Evolutionary conservation across 2,797 vertebrate species (phyloP).

Genomic region (Sciurus carolinensis): DNA sequence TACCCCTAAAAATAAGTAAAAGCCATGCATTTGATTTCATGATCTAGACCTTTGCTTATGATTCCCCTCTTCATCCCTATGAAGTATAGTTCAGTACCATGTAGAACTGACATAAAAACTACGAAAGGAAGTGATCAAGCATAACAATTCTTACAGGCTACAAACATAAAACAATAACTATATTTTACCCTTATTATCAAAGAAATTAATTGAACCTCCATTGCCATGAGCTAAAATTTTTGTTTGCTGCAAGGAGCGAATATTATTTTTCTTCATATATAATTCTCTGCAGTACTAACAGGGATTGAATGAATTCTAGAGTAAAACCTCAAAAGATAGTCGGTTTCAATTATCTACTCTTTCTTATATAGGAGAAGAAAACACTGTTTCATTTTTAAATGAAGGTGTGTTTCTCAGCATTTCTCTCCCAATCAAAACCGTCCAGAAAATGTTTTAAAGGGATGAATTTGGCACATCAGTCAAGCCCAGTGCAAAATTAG

Average conservation of each 20-base stretch:
- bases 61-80: neutral
- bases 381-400: slow-evolving; percentile 70
- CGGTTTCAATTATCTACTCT: slow-evolving; percentile 83
- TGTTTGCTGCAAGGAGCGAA: slow-evolving; percentile 85
- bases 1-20: neutral
- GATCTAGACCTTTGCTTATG: neutral
- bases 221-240: slow-evolving; percentile 86
- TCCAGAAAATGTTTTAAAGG: slow-evolving; percentile 52
- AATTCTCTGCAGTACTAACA: slow-evolving; percentile 66
- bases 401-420: neutral
- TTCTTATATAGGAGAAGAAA: slow-evolving; percentile 78
- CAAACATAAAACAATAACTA: slow-evolving; percentile 87
- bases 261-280: slow-evolving; percentile 84
- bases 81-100: neutral
- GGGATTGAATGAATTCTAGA: neutral
- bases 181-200: slow-evolving; percentile 87
- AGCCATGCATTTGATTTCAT: neutral
- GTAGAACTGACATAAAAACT: slow-evolving; percentile 84
- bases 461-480: neutral
- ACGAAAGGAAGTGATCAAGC: slow-evolving; percentile 83
- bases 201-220: slow-evolving; percentile 88
- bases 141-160: slow-evolving; percentile 86
- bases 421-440: slow-evolving; percentile 78
- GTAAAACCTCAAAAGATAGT: slow-evolving; percentile 85
- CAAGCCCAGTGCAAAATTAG: neutral